Evolutionary conservation across 2,113 vertebrate species (phyloP).

Genomic region (Apus apus): DNA sequence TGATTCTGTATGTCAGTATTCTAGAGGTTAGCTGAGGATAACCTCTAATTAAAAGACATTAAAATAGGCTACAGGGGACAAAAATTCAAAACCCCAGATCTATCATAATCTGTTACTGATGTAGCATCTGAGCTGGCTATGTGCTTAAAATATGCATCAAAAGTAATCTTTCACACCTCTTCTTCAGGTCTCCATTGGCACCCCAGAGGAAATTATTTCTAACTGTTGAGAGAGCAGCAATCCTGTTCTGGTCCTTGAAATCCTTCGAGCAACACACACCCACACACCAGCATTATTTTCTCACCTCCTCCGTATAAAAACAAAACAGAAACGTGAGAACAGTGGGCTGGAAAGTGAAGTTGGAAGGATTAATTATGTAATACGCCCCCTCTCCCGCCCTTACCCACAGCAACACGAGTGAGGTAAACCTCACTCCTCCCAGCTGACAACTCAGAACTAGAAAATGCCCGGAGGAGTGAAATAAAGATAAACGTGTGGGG

Average conservation of each 20-base stretch:
- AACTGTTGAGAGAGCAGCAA: not conserved
- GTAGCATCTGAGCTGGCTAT: not conserved
- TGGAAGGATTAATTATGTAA: conserved; percentile 58
- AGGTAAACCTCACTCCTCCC: conserved; percentile 17
- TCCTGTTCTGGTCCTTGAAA: conserved; percentile 32
- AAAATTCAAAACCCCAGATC: not conserved
- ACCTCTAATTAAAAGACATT: not conserved
- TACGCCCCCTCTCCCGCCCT: conserved; percentile 41
- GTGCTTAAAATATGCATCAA: conserved; percentile 18
- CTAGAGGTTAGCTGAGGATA: conserved; percentile 43
- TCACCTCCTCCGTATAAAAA: conserved; percentile 35
- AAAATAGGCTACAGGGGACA: not conserved
- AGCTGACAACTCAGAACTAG: conserved; percentile 7
- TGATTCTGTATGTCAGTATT: not conserved
- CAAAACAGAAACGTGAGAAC: conserved; percentile 50
- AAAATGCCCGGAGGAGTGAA: conserved; percentile 1
- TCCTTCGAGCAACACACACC: conserved; percentile 13
- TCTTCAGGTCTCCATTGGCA: not conserved
- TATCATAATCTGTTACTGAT: conserved; percentile 19
- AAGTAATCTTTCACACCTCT: conserved; percentile 24
- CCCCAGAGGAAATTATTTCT: not conserved
- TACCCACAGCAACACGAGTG: conserved; percentile 16
- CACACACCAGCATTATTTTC: conserved; percentile 40
- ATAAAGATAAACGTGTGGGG: conserved; percentile 3
- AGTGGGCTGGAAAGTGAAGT: conserved; percentile 49